These are phyloP conservation scores for Spilarctia lutea DNA, from an alignment of 2,888 invertebrate species.

Conservation along the genomic window DNA sequence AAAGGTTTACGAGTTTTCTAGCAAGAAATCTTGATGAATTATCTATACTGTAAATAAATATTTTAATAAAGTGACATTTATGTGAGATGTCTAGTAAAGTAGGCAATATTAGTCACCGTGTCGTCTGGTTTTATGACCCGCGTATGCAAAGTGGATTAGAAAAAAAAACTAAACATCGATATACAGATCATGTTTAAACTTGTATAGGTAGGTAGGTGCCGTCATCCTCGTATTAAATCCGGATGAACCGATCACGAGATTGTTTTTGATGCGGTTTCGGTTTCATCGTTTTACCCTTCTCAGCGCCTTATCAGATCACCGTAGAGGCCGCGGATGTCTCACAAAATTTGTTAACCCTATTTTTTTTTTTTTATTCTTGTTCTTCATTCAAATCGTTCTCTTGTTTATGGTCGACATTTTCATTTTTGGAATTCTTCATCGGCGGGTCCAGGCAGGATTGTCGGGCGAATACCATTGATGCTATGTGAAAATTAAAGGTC, in stretches of 20 bases:
- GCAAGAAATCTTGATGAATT: background rate
- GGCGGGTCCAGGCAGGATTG: constrained; percentile 58
- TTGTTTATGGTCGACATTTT: constrained; percentile 86
- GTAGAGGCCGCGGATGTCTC: constrained; percentile 68
- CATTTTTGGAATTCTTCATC: constrained; percentile 81
- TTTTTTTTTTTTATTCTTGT: constrained; percentile 79
- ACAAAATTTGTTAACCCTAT: constrained; percentile 79
- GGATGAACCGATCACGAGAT: constrained; percentile 76
- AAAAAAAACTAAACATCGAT: constrained; percentile 66
- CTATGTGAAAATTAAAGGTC: constrained; percentile 82
- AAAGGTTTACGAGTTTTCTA: background rate
- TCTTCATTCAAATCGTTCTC: constrained; percentile 84
- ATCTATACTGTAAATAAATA: background rate
- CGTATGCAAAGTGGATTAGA: constrained; percentile 74
- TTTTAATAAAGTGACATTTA: constrained; percentile 1
- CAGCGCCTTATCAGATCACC: constrained; percentile 79
- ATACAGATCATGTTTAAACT: constrained; percentile 78
- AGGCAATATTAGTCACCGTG: constrained; percentile 69
- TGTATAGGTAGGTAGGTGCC: constrained; percentile 72
- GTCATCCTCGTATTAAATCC: constrained; percentile 74
- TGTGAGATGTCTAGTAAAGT: constrained; percentile 3
- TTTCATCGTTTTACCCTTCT: constrained; percentile 82
- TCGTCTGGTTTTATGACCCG: constrained; percentile 67
- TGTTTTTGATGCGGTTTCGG: constrained; percentile 78
- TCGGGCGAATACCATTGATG: constrained; percentile 75